A percentile compares a stretch with the other conserved stretches of the same genome.
phyloP scores from a whole-genome alignment of 2,113 vertebrate species.

The Dolichotis patagonum region DNA sequence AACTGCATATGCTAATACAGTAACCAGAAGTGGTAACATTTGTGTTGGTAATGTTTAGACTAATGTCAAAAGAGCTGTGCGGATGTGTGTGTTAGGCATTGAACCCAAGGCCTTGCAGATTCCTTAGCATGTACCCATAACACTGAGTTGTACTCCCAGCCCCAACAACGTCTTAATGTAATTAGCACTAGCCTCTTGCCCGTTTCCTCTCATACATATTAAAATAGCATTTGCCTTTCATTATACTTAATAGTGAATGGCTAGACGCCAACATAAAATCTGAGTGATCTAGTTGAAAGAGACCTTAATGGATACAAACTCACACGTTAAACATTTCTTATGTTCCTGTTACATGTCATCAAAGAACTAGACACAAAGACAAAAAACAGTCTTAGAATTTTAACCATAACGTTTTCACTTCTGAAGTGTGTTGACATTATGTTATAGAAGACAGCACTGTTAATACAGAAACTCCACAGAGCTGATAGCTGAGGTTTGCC shows the following conservation, averaged over 20 bases:
- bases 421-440: neutral
- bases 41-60: neutral
- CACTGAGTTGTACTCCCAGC: neutral
- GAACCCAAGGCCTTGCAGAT: neutral
- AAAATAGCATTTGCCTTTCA: neutral
- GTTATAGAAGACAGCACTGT: neutral
- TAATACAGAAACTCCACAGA: conserved; percentile 16
- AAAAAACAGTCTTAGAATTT: neutral
- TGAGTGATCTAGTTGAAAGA: conserved; percentile 25
- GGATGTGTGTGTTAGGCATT: neutral
- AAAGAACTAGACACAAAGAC: neutral
- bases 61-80: neutral
- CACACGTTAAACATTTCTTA: neutral
- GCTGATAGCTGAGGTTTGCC: neutral
- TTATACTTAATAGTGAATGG: neutral
- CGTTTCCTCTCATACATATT: neutral
- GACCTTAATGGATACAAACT: neutral
- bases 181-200: neutral
- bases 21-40: neutral
- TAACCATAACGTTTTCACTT: neutral
- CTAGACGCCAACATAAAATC: conserved; percentile 6
- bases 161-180: neutral
- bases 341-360: neutral
- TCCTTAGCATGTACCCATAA: neutral
- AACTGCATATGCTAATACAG: neutral